Evolutionary conservation across 1,140 invertebrate species (phyloP), one percentile per base, ranked within the genome.

Genomic region (Ceratosolen solmsi): DNA sequence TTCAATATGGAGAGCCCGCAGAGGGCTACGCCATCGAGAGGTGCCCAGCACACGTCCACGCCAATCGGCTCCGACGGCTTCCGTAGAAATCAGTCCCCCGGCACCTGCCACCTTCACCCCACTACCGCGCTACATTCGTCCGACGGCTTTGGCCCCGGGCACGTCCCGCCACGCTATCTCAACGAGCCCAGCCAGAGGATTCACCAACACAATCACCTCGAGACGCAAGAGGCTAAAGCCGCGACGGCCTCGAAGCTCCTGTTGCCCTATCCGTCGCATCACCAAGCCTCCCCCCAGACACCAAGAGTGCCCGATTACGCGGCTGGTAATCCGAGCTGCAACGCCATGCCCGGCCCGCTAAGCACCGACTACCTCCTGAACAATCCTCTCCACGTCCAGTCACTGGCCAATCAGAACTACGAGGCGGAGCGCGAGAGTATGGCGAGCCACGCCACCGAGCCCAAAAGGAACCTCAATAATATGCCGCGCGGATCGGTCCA

Each of bases 61-160:
- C 41, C 82, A 15, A 74, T 79, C 17, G 76, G 82, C 38, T 73
- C 82, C 1, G 82, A 83, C 56, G 8, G 41, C 30, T 65, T 84
- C 30, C 83, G 87, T 17, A 85, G 82, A 41, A 88, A 87, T 83
- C 87, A 86, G 13, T 83, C 85, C 17, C 87, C 86, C 7, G 58
- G 49, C 13, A 65, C 74, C 0, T 86, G 85, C 71, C 84, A 85
- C 2, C 17, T 85, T 25, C 83, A 86, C n/a, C n/a, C n/a, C 4
- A 84, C 84, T 54, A 78, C 75, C 33, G 78, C 82, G 8, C 82
- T 84, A 22, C 84, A 63, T 70, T 85, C 82, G 49, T 60, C 82
- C 36, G 78, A 76, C 17, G 86, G 82, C 65, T 85, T 9, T 54
- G n/a, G 27, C 8, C 63, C 68, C 8, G 77, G 54, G 51, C 20